Conservation (phyloP, 2,888 invertebrate genomes). For the Amblyteles armatorius region DNA sequence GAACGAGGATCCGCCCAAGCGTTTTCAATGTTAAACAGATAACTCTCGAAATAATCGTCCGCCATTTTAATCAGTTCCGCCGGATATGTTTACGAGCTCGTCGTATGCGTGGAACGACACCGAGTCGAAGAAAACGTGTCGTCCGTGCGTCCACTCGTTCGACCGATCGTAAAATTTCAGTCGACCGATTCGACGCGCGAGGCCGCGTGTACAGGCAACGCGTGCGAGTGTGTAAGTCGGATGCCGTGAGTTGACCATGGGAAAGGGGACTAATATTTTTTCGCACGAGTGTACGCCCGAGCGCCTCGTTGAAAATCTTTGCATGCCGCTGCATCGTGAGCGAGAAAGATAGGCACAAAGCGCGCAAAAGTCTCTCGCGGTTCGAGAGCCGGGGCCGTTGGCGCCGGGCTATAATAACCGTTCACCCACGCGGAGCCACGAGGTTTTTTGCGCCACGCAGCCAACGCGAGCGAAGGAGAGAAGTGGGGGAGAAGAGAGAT, state of each 20-base stretch:
- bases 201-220: neutral
- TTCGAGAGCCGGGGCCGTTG: conserved; percentile 72
- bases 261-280: conserved; percentile 68
- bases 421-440: conserved; percentile 78
- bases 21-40: conserved; percentile 43
- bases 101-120: conserved; percentile 56
- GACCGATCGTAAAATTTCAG: conserved; percentile 62
- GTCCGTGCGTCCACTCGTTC: neutral
- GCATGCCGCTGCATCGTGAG: conserved; percentile 33
- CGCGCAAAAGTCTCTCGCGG: conserved; percentile 64
- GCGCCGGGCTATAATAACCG: conserved; percentile 81
- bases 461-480: neutral
- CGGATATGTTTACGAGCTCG: conserved; percentile 48
- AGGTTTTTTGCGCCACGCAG: conserved; percentile 52
- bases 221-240: neutral
- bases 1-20: conserved; percentile 23
- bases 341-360: conserved; percentile 22
- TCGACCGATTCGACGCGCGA: conserved; percentile 49
- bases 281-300: conserved; percentile 65
- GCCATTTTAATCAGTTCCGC: conserved; percentile 50
- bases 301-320: conserved; percentile 36
- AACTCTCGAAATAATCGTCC: conserved; percentile 24
- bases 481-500: neutral
- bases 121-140: conserved; percentile 28
- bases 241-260: conserved; percentile 53